Conservation (phyloP, 2,888 invertebrate genomes). For the Alitta virens region DNA sequence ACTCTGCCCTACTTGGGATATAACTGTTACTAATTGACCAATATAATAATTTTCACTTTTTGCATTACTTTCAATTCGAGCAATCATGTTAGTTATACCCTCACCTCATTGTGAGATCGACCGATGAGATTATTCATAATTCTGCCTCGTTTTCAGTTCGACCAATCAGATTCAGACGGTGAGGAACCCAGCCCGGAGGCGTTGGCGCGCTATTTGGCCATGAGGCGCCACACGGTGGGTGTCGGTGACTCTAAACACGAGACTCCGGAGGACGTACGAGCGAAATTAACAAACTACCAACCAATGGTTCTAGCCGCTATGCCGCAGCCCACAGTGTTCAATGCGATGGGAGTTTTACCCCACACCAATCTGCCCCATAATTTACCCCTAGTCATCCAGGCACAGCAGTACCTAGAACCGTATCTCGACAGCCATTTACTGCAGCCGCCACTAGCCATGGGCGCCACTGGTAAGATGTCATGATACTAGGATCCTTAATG, state of each 20-base stretch:
- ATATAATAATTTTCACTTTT: too few species aligned
- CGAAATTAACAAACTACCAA: slow-evolving; percentile 44
- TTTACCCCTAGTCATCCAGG: slow-evolving; percentile 65
- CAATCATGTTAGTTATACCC: too few species aligned
- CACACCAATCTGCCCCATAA: slow-evolving; percentile 82
- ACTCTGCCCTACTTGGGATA: too few species aligned
- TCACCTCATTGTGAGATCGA: too few species aligned
- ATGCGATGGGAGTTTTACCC: slow-evolving; percentile 62
- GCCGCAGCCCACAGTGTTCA: slow-evolving; percentile 38
- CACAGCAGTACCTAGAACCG: slow-evolving; percentile 69
- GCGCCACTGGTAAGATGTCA: too few species aligned
- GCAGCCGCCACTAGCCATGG: slow-evolving; percentile 70
- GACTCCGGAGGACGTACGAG: slow-evolving; percentile 59
- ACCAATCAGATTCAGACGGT: slow-evolving; percentile 37
- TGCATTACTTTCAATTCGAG: too few species aligned
- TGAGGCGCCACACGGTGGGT: slow-evolving; percentile 89
- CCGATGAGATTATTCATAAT: too few species aligned
- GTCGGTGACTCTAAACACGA: slow-evolving; percentile 81
- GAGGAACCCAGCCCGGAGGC: slow-evolving; percentile 58
- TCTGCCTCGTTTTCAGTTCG: slow-evolving; percentile 12
- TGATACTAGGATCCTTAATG: too few species aligned
- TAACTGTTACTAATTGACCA: too few species aligned
- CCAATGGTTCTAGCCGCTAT: slow-evolving; percentile 34
- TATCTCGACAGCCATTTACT: neutral
- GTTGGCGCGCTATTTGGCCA: slow-evolving; percentile 61